These are phyloP conservation scores for Corythornis madagascariensis DNA, from an alignment of 2,113 vertebrate species.

Conservation along the genomic window DNA sequence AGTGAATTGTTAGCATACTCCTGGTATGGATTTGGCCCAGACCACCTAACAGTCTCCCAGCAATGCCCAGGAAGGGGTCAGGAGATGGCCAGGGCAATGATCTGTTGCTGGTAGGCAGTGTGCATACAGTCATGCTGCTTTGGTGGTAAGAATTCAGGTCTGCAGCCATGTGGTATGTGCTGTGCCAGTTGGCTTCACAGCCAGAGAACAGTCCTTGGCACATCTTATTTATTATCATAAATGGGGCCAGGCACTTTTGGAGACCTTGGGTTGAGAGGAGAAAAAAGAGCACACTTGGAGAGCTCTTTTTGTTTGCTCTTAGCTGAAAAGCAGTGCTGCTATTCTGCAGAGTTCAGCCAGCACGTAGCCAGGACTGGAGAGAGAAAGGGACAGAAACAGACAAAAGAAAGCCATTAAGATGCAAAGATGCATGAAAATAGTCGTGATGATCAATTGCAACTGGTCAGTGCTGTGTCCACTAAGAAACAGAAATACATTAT, in stretches of 20 bases:
- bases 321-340: background rate
- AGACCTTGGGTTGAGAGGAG: background rate
- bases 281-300: background rate
- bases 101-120: background rate
- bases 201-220: constrained; percentile 25
- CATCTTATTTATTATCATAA: background rate
- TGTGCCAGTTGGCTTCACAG: background rate
- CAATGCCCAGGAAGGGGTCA: background rate
- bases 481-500: background rate
- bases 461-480: background rate
- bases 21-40: background rate
- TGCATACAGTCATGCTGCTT: background rate
- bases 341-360: background rate
- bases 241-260: background rate
- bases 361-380: background rate
- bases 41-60: background rate
- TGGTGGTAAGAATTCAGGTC: background rate
- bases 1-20: background rate
- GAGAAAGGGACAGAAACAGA: background rate
- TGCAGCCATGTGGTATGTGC: background rate
- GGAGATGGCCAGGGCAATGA: background rate
- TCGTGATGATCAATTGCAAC: background rate
- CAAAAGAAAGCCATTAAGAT: background rate
- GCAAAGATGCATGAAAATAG: background rate
- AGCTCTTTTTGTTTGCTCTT: background rate